phyloP scores from a whole-genome alignment of 2,888 invertebrate species.

The Oxyteleia sp. region DNA sequence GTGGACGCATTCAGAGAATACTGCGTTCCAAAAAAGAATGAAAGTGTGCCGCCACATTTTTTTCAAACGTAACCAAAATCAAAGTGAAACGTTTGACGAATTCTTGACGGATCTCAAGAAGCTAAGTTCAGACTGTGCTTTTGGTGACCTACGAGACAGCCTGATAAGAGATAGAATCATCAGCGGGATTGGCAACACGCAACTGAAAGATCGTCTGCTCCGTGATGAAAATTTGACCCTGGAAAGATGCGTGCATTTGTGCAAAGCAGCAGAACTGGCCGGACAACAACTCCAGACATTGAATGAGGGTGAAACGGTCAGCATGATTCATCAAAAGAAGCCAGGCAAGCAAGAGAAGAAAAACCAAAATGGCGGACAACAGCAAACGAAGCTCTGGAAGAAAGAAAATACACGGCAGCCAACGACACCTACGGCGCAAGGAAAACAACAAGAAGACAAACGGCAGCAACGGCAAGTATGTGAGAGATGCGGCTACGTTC shows the following conservation, averaged over 20 bases:
- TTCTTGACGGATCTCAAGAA: conserved; percentile 74
- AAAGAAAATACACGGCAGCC: neutral
- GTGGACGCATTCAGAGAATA: conserved; percentile 64
- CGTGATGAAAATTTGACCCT: conserved; percentile 69
- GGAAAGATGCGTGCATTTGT: conserved; percentile 63
- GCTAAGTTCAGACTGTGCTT: conserved; percentile 70
- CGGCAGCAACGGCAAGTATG: too few species aligned
- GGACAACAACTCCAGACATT: conserved; percentile 57
- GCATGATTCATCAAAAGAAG: neutral
- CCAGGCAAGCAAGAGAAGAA: neutral
- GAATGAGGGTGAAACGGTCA: conserved; percentile 8
- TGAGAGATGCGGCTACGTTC: too few species aligned
- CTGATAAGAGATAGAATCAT: conserved; percentile 75
- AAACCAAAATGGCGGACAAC: neutral
- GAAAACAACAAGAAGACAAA: neutral
- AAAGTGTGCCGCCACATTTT: conserved; percentile 74
- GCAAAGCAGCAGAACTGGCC: conserved; percentile 69
- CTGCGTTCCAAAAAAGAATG: conserved; percentile 52
- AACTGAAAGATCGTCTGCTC: conserved; percentile 73
- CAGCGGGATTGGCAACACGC: conserved; percentile 61
- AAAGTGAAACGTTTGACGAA: conserved; percentile 70
- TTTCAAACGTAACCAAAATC: conserved; percentile 60
- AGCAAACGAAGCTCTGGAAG: neutral
- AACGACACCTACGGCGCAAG: neutral
- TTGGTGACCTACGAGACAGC: conserved; percentile 72